A percentile compares a stretch with the other conserved stretches of the same genome.
phyloP scores from a whole-genome alignment of 30 jellyfish, hydroid and myxozoan genomes.

The Hydra vulgaris region DNA sequence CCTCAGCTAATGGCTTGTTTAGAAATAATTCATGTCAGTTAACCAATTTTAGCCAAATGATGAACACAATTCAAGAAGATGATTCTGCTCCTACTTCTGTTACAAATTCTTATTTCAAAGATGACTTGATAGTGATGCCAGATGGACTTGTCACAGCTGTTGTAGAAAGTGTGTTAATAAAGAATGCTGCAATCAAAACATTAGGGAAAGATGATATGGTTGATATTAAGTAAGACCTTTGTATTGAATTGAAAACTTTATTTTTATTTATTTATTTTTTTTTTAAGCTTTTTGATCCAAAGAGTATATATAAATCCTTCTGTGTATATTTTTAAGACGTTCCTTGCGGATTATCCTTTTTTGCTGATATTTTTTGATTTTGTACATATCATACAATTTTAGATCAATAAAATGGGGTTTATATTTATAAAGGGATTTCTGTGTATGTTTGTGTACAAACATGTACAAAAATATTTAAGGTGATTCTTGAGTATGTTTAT shows the following conservation, averaged over 20 bases:
- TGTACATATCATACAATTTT: too few relatives aligned
- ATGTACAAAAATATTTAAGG: too few relatives aligned
- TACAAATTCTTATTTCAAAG: background rate
- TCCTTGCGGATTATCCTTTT: too few relatives aligned
- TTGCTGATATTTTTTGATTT: too few relatives aligned
- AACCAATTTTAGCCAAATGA: background rate
- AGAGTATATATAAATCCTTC: background rate
- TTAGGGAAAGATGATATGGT: conserved; percentile 39
- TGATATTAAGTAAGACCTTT: conserved; percentile 7
- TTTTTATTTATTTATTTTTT: background rate
- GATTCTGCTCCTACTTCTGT: conserved; percentile 13
- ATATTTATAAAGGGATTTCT: too few relatives aligned
- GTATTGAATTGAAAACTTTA: background rate
- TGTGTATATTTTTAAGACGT: too few relatives aligned
- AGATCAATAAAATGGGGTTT: too few relatives aligned
- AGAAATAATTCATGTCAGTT: background rate
- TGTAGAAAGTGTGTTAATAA: background rate
- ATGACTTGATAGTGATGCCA: conserved; percentile 20
- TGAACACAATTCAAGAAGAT: conserved; percentile 25
- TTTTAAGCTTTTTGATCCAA: background rate
- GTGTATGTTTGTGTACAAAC: too few relatives aligned
- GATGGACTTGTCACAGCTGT: conserved; percentile 20
- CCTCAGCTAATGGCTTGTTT: background rate
- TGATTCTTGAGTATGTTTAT: too few relatives aligned
- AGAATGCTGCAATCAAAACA: background rate